phyloP scores from a whole-genome alignment of 37 sponge, comb jelly and placozoan species.

The Theonella swinhoei region DNA sequence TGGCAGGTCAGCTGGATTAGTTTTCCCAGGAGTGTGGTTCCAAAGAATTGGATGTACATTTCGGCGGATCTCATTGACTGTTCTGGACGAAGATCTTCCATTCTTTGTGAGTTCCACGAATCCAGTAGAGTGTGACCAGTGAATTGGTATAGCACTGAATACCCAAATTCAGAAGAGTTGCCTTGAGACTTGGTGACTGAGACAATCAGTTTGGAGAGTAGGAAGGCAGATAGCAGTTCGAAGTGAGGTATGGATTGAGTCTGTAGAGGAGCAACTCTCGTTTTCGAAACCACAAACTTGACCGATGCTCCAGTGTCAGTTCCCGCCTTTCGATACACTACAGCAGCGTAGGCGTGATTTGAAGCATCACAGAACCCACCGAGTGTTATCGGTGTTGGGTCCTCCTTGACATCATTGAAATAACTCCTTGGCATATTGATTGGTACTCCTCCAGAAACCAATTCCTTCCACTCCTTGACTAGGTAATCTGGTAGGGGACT shows the following conservation, averaged over 20 bases:
- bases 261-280: conserved; percentile 47
- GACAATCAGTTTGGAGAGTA: conserved; percentile 26
- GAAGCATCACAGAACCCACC: conserved; percentile 41
- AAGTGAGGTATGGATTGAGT: conserved; percentile 31
- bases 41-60: not conserved
- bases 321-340: conserved; percentile 13
- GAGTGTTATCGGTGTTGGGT: conserved; percentile 11
- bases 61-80: conserved; percentile 15
- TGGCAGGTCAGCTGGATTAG: conserved; percentile 23
- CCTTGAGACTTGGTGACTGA: not conserved
- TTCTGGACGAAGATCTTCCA: conserved; percentile 32
- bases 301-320: conserved; percentile 21
- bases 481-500: not conserved
- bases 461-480: conserved; percentile 7
- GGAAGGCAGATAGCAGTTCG: conserved; percentile 29
- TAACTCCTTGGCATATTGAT: conserved; percentile 26
- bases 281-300: conserved; percentile 24
- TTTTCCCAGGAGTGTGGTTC: conserved; percentile 23
- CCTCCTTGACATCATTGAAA: not conserved
- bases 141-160: conserved; percentile 18
- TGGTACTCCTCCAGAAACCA: conserved; percentile 6
- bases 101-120: conserved; percentile 9
- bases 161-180: not conserved
- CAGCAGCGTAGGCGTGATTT: conserved; percentile 29
- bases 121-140: conserved; percentile 26